These are phyloP conservation scores for Cephalopterus ornatus DNA, from an alignment of 2,113 vertebrate species.

Conservation along the genomic window DNA sequence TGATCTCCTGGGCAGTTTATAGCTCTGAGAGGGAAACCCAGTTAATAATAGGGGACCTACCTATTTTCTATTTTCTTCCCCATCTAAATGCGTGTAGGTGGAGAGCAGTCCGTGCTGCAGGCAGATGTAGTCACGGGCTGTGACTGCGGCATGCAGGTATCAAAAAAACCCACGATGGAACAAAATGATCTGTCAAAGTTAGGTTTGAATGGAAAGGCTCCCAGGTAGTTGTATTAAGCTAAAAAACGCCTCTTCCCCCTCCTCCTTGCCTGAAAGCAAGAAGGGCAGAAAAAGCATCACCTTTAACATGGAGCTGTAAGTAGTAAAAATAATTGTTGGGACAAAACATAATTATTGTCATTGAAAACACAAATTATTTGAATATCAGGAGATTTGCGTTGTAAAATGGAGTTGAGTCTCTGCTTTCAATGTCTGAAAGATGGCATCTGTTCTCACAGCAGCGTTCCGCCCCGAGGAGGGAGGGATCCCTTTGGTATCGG, in stretches of 20 bases:
- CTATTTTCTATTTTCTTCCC: background rate
- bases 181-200: background rate
- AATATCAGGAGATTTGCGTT: background rate
- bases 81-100: background rate
- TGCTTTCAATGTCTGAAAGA: background rate
- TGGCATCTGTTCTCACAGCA: conserved; percentile 33
- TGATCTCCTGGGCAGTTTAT: background rate
- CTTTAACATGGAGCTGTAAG: background rate
- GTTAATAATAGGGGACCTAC: background rate
- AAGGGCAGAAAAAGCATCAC: background rate
- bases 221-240: background rate
- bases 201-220: background rate
- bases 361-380: background rate
- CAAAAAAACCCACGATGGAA: background rate
- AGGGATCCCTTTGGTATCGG: conserved; percentile 9
- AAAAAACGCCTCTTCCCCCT: background rate
- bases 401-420: conserved; percentile 3
- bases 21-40: background rate
- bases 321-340: background rate
- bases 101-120: background rate
- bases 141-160: background rate
- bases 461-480: background rate
- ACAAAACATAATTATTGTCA: rapidly evolving
- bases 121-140: background rate
- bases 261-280: background rate